Conservation (phyloP, 2,113 vertebrate species). For the Tringa solitaria region DNA sequence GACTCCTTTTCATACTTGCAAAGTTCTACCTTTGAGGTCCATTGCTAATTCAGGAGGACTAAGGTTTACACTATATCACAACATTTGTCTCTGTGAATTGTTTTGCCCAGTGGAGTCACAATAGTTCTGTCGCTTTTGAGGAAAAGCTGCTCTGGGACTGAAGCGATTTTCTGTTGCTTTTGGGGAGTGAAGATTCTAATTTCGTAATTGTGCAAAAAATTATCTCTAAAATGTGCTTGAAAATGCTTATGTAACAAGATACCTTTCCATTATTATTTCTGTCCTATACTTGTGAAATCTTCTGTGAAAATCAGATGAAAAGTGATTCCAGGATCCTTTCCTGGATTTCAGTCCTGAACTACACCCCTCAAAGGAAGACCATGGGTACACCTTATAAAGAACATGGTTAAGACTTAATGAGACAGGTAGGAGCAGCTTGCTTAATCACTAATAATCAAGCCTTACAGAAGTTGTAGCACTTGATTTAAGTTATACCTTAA, state of each 20-base stretch:
- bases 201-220: background rate
- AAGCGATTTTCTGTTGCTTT: background rate
- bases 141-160: background rate
- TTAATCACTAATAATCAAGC: background rate
- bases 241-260: background rate
- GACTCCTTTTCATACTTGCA: background rate
- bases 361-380: background rate
- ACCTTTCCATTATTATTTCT: background rate
- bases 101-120: accelerated
- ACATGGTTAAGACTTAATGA: background rate
- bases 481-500: background rate
- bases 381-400: background rate
- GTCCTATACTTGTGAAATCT: background rate
- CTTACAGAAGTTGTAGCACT: background rate
- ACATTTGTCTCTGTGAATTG: background rate
- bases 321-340: background rate
- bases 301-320: background rate
- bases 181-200: background rate
- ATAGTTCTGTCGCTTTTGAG: background rate
- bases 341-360: background rate
- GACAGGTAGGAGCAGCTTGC: background rate
- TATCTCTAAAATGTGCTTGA: background rate
- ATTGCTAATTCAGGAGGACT: background rate
- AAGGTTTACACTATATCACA: background rate
- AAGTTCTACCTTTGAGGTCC: background rate